Conservation (phyloP, 2,888 invertebrate genomes). For the Sympetrum striolatum region DNA sequence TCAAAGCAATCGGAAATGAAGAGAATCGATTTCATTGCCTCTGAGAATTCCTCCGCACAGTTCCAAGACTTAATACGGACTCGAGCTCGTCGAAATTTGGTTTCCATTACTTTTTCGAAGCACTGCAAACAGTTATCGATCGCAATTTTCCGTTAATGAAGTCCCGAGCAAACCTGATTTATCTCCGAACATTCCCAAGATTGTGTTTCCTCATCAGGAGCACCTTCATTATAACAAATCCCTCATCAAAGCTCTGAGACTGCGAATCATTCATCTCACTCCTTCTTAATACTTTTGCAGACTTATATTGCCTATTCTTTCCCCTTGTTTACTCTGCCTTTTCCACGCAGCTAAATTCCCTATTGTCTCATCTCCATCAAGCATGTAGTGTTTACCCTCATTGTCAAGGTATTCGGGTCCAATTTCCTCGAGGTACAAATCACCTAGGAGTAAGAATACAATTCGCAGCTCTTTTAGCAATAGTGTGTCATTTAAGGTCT, state of each 20-base stretch:
- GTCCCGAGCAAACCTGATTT: background rate
- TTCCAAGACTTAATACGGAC: background rate
- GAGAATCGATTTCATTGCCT: background rate
- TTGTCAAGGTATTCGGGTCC: too few relatives aligned
- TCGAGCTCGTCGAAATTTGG: background rate
- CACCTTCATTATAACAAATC: background rate
- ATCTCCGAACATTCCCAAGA: background rate
- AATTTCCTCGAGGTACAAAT: too few relatives aligned
- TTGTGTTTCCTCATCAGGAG: background rate
- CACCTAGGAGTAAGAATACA: too few relatives aligned
- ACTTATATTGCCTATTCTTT: background rate
- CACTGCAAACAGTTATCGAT: background rate
- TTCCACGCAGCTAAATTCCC: background rate
- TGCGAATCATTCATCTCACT: too few relatives aligned
- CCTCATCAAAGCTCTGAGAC: too few relatives aligned
- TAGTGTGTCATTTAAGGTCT: too few relatives aligned
- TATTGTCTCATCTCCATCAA: background rate
- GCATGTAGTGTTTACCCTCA: too few relatives aligned
- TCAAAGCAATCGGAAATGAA: background rate
- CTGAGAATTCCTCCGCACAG: background rate
- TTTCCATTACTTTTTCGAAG: background rate
- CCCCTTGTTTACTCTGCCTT: background rate
- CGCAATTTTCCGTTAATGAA: background rate
- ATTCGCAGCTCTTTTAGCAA: too few relatives aligned
- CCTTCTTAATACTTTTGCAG: too few relatives aligned